phyloP scores from a whole-genome alignment of 1,140 invertebrate genomes.

The Oscheius sp. region DNA sequence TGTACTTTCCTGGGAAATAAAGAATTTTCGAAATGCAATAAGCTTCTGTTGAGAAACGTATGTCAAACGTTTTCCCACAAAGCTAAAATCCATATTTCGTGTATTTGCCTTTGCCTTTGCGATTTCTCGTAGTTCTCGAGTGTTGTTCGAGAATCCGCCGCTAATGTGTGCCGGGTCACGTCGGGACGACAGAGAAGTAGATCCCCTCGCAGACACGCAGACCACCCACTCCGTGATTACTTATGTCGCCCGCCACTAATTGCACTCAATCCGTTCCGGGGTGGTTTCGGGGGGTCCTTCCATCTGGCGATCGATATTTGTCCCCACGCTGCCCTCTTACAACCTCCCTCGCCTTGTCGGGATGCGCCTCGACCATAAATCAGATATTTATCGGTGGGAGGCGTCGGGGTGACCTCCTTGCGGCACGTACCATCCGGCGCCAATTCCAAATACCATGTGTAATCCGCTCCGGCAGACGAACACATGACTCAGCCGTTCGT shows the following conservation, averaged over 20 bases:
- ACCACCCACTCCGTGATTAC: not conserved
- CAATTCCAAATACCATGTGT: not conserved
- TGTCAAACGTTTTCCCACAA: too few relatives aligned
- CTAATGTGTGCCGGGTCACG: too few relatives aligned
- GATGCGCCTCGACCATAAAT: not conserved
- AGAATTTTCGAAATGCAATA: too few relatives aligned
- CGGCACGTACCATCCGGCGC: not conserved
- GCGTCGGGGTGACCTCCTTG: not conserved
- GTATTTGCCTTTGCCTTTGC: too few relatives aligned
- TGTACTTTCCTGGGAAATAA: too few relatives aligned
- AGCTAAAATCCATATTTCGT: too few relatives aligned
- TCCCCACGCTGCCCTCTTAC: not conserved
- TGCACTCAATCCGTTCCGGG: not conserved
- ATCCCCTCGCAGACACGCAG: too few relatives aligned
- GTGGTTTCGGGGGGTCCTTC: not conserved
- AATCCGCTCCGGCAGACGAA: not conserved
- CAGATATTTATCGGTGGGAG: not conserved
- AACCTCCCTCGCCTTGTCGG: not conserved
- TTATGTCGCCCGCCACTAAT: not conserved
- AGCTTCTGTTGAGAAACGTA: too few relatives aligned
- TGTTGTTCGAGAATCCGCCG: too few relatives aligned
- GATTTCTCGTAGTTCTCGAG: too few relatives aligned
- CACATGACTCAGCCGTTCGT: not conserved
- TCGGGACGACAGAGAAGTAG: too few relatives aligned
- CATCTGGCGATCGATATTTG: not conserved